A percentile compares a stretch with the other conserved stretches of the same genome.
Conservation (phyloP, 2,113 vertebrate genomes). For the Parus major region DNA sequence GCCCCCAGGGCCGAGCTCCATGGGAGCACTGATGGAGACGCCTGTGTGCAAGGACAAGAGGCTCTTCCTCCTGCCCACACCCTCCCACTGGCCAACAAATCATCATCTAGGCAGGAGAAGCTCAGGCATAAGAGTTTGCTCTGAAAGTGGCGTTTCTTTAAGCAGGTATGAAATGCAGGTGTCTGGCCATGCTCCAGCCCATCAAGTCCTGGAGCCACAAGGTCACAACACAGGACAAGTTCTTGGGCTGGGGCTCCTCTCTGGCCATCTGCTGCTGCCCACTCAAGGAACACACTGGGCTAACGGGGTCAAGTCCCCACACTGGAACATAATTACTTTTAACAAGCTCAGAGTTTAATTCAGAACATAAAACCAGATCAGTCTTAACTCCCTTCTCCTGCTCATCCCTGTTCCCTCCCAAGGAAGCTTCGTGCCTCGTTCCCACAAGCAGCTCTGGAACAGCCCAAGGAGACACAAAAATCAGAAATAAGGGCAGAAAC, state of each 20-base stretch:
- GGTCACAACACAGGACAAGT: neutral
- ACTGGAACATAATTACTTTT: neutral
- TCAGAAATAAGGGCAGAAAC: fast-evolving
- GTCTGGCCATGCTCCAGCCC: neutral
- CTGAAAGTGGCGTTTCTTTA: neutral
- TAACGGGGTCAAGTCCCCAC: neutral
- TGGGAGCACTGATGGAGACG: neutral
- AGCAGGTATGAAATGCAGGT: neutral
- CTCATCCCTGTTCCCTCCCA: fast-evolving
- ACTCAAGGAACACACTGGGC: neutral
- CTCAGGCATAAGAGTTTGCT: neutral
- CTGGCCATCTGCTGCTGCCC: conserved; percentile 14
- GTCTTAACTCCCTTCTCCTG: neutral
- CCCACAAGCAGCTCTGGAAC: neutral
- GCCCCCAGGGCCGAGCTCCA: neutral
- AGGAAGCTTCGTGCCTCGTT: neutral
- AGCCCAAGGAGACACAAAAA: neutral
- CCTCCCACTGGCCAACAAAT: neutral
- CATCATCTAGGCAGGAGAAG: neutral
- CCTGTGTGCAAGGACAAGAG: neutral
- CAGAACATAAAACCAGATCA: neutral
- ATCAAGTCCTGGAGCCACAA: neutral
- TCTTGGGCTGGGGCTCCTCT: neutral
- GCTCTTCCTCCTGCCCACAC: neutral
- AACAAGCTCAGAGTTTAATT: neutral